A percentile compares a stretch with the other conserved stretches of the same genome.
Conservation (phyloP, 30 jellyfish, hydroid and myxozoan genomes). For the Catostylus mosaicus region DNA sequence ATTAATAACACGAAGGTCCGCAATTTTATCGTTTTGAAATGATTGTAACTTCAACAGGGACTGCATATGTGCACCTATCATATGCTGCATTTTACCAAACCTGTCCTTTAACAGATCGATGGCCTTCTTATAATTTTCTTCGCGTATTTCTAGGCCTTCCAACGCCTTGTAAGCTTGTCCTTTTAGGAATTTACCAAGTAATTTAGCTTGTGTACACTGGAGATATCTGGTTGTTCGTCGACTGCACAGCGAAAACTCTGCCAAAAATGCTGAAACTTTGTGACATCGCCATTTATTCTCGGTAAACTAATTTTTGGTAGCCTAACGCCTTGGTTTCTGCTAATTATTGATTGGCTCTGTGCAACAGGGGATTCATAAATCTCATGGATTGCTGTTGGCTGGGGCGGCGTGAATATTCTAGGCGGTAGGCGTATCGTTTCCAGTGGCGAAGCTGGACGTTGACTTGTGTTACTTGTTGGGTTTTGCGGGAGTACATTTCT, state of each 20-base stretch:
- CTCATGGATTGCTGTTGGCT: constrained; percentile 1
- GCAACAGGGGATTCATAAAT: background rate
- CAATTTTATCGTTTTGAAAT: background rate
- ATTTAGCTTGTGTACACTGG: constrained; percentile 14
- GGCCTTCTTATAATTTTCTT: constrained; percentile 19
- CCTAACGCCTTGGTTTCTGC: constrained; percentile 15
- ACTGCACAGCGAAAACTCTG: constrained; percentile 16
- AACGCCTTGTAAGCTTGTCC: constrained; percentile 46
- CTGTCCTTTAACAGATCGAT: background rate
- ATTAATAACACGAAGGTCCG: constrained; percentile 11
- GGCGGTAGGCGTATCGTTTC: background rate
- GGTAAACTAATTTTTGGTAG: constrained; percentile 33
- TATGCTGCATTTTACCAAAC: background rate
- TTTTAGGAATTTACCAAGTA: constrained; percentile 26
- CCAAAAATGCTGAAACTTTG: constrained; percentile 28
- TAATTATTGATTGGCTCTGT: background rate
- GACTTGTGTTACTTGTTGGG: background rate
- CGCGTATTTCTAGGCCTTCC: constrained; percentile 25
- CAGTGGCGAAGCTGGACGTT: background rate
- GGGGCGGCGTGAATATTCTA: background rate
- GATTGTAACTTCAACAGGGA: constrained; percentile 3
- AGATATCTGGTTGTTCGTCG: background rate
- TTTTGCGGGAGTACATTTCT: background rate
- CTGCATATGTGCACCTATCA: background rate
- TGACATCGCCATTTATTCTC: constrained; percentile 33